phyloP scores from a whole-genome alignment of 2,113 vertebrate species.

The Spermophilus dauricus region DNA sequence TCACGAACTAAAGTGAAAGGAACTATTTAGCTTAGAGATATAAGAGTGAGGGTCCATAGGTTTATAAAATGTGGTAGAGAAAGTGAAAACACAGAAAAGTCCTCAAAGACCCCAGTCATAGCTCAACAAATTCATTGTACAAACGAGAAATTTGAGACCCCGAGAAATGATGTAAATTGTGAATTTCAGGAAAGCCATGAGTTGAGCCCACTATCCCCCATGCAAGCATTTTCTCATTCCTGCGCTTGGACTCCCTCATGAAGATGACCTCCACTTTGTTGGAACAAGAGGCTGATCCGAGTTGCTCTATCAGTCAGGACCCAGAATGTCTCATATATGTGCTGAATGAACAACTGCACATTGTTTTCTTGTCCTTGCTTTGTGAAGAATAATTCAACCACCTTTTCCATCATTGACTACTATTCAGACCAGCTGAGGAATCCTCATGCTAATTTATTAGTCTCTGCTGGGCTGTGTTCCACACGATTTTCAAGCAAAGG shows the following conservation, averaged over 20 bases:
- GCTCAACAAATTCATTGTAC: background rate
- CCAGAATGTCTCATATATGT: background rate
- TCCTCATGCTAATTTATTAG: conserved; percentile 56
- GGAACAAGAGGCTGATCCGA: background rate
- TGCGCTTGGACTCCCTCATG: background rate
- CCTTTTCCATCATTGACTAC: background rate
- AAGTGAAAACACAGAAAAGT: background rate
- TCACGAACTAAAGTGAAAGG: background rate
- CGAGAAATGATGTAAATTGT: background rate
- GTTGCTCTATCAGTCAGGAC: background rate
- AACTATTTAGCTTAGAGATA: background rate
- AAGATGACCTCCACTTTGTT: background rate
- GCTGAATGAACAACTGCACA: background rate
- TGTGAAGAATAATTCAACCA: background rate
- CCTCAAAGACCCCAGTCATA: background rate
- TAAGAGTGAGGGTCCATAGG: background rate
- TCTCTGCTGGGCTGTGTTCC: conserved; percentile 58
- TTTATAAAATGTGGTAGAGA: background rate
- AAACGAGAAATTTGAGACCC: background rate
- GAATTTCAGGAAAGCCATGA: background rate
- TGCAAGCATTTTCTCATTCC: background rate
- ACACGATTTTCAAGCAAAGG: conserved; percentile 64
- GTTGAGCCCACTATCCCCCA: background rate
- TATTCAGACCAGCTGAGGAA: conserved; percentile 34
- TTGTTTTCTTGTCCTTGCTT: background rate